These are phyloP conservation scores for Melanotaenia nigrans DNA, from an alignment of 2,797 vertebrate genomes.

Conservation along the genomic window DNA sequence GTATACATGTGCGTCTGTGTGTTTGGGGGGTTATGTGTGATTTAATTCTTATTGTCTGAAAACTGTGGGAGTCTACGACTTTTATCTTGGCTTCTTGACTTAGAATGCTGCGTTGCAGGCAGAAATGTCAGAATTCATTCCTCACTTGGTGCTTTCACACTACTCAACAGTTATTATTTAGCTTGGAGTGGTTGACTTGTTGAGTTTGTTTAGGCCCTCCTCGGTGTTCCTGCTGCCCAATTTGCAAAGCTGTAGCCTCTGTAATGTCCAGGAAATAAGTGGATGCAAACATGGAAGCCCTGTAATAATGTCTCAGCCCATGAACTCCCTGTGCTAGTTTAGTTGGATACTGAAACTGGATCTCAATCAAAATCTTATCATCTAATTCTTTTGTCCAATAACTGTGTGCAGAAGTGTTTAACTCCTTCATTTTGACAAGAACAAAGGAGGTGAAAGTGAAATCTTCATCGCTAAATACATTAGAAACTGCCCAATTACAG, in stretches of 20 bases:
- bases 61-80: slow-evolving; percentile 54
- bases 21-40: slow-evolving; percentile 1
- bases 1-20: slow-evolving; percentile 16
- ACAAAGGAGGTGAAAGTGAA: neutral
- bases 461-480: slow-evolving; percentile 9
- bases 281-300: slow-evolving; percentile 13
- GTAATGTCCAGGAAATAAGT: slow-evolving; percentile 19
- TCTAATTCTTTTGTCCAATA: neutral
- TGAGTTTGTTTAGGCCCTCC: slow-evolving; percentile 58
- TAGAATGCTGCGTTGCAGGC: slow-evolving; percentile 41
- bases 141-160: slow-evolving; percentile 48
- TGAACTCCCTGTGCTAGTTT: neutral
- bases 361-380: neutral
- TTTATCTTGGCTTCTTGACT: slow-evolving; percentile 60
- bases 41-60: slow-evolving; percentile 64
- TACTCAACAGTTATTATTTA: slow-evolving; percentile 64
- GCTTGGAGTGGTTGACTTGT: slow-evolving; percentile 46
- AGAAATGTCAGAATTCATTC: slow-evolving; percentile 60
- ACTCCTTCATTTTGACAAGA: neutral
- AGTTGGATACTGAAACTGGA: slow-evolving; percentile 15
- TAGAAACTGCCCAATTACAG: slow-evolving; percentile 7
- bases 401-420: neutral
- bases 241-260: slow-evolving; percentile 35
- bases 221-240: slow-evolving; percentile 40
- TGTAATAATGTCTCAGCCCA: neutral